Base-by-base conservation (phyloP, 2,797 vertebrate genomes). In the Urocyon cinereoargenteus region DNA sequence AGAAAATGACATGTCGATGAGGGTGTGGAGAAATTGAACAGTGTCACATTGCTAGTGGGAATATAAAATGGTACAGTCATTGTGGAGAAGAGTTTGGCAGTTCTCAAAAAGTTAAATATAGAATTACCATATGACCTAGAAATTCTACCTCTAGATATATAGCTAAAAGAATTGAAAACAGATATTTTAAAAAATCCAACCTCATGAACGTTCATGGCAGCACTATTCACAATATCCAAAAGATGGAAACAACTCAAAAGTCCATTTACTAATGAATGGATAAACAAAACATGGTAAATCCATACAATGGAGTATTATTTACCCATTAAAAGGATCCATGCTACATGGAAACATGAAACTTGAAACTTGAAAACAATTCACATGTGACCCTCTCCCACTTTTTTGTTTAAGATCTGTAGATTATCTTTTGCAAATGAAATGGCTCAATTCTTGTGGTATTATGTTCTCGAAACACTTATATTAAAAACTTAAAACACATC, bases 101-200 rank as follows among this genome's bases (percentile, higher is more conserved):
- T 51, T 79, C 45, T 86, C 19, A 57, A 79, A 95, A 84, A 88
- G 9, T 86, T 57, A 88, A 81, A 72, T 97, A 57, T 49, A 86
- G 68, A 83, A 83, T 92, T 96, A 72, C 19, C 49, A 9, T 59
- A 45, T 83, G 36, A 83, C 81, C 21, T 51, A 81, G 49, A 9
- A 82, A 86, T 94, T 88, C 26, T 16, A n/a, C 28, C 66, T 6
- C 40, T 90, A 64, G 82, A 22, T 81, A 45, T 22, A 12, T 62
- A 81, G 26, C 24, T 34, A 36, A 49, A 84, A 75, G 57, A 97
- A 77, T 12, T 83, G 40, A 93, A 95, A 91, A 49, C 19, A 93
- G 70, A 36, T 94, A 86, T 85, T 92, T 36, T 84, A 77, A 81
- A 28, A 66, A 95, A 90, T 62, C 79, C 21, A 40, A 24, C 26